Evolutionary conservation across 2,888 invertebrate genomes (phyloP), one percentile per base, ranked within the genome.

Genomic region (Leptinotarsa rubiginosa): DNA sequence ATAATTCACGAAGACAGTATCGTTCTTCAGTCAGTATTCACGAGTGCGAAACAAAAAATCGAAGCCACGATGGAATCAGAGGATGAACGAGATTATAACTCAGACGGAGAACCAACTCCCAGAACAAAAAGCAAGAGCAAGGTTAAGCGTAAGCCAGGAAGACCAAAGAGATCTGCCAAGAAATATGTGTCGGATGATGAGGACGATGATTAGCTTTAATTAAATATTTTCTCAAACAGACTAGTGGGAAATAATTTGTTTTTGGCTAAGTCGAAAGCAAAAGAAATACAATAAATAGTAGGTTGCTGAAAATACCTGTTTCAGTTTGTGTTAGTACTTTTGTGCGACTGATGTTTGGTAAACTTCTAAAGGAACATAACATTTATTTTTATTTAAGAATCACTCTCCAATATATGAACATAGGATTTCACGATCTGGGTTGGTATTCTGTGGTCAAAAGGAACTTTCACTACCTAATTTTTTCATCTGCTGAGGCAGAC

Each of bases 1-100:
- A 89, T 98, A 72, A 99, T 99, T 80, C 96, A 98, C 87, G 96
- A 96, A 85, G 98, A 99, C 87, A 98, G 98, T 0, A 96, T 98
- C 79, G 96, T 98, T 2, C 89, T 99, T 78, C 96, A 98, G 83
- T 94, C 94, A 75, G 94, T 95, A 0, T 96, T 96, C 81, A 90
- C 91, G 3, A 91, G 91, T 80, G 92, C 93, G 0, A 88, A 91
- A 65, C 91, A 91, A 74, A 89, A 92, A 65, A 87, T 93, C 12
- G 91, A 91, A 52, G 88, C 88, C 47, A 86, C 88, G 68, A 87
- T 87, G 3, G 90, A 89, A 77, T 88, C 89, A 0, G 90, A 90
- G 1, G 77, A 77, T 12, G 87, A 87, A 52, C 87, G 89, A 68
- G 90, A 89, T 80, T 87, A 87, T 67, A 88, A 88, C 69, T 89